These are phyloP conservation scores for Brachypalpus laphriformis DNA, from an alignment of 2,888 invertebrate genomes.

Conservation along the genomic window DNA sequence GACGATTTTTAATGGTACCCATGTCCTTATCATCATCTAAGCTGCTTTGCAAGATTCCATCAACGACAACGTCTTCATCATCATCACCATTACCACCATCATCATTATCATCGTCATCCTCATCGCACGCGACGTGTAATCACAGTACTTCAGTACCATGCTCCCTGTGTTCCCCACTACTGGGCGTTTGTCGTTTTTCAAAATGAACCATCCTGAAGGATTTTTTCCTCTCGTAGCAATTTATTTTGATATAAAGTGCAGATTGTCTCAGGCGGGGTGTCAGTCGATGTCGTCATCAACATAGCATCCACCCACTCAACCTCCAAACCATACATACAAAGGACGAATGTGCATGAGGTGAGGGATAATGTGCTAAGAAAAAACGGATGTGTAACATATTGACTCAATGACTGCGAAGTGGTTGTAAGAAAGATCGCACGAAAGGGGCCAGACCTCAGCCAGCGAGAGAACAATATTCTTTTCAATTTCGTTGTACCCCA, in stretches of 20 bases:
- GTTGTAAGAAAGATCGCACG: conserved; percentile 44
- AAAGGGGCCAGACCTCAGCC: conserved; percentile 31
- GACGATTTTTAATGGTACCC: conserved; percentile 69
- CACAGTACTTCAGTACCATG: conserved; percentile 62
- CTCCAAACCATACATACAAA: background rate
- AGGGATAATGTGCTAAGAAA: conserved; percentile 65
- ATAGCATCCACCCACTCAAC: background rate
- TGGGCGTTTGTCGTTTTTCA: conserved; percentile 32
- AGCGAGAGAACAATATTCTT: conserved; percentile 49
- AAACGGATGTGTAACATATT: conserved; percentile 72
- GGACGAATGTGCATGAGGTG: conserved; percentile 9
- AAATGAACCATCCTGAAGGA: conserved; percentile 52
- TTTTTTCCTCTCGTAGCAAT: conserved; percentile 46
- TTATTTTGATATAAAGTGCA: conserved; percentile 74
- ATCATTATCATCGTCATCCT: conserved; percentile 47
- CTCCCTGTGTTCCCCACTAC: conserved; percentile 20
- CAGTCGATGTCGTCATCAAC: conserved; percentile 72
- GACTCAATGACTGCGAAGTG: conserved; percentile 63
- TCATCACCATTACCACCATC: conserved; percentile 41
- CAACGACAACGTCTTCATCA: conserved; percentile 71
- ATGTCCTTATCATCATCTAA: conserved; percentile 68
- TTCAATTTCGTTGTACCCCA: conserved; percentile 55
- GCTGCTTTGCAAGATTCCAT: conserved; percentile 63
- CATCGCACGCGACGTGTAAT: conserved; percentile 71
- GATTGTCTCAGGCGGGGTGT: conserved; percentile 72